Base-by-base conservation (phyloP, 2,888 invertebrate species). In the Melipona bicolor region DNA sequence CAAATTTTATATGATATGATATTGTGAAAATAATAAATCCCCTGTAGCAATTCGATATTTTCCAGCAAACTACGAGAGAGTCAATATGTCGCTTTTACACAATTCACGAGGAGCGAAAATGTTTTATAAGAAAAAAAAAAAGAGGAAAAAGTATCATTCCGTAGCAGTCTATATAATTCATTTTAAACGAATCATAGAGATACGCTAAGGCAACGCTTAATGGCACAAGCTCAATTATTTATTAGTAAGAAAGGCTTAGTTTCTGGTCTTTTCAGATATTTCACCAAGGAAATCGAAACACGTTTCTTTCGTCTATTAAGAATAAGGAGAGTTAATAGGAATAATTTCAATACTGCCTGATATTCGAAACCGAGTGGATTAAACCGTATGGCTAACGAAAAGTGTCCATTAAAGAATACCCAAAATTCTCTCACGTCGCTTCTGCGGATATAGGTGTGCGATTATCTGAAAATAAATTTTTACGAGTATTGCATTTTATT, bases 341-440 rank as follows among this genome's bases (percentile, higher is more conserved):
- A 78, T 81, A 82, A 72, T 76, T 62, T 83, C 76, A 19, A 56
- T 76, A 83, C 76, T 72, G 82, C 71, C 82, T 43, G 81, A 67
- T 77, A 65, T 80, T 56, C 52, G 50, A 79, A 59, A n/a, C 54
- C 50, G 65, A 54, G 17, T 72, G 82, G 82, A 76, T 61, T 68
- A 56, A 59, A 76, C 27, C 56, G 56, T 77, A 59, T 13, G 69
- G 11, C 49, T 64, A 64, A 49, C 50, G 24, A 67, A 24, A 50
- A 56, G 24, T 74, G 50, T 50, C 54, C 17, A 17, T 52, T n/a
- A 77, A 65, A 59, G 17, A 61, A 36, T 24, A 36, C 21, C 21
- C 11, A 32, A 68, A 76, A 67, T 27, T 75, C 43, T 65, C 5
- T 75, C 21, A 61, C 24, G 0, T 52, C 70, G 15, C 27, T 69